Evolutionary conservation across 2,113 vertebrate genomes (phyloP).

Genomic region (Microcebus griseorufus): DNA sequence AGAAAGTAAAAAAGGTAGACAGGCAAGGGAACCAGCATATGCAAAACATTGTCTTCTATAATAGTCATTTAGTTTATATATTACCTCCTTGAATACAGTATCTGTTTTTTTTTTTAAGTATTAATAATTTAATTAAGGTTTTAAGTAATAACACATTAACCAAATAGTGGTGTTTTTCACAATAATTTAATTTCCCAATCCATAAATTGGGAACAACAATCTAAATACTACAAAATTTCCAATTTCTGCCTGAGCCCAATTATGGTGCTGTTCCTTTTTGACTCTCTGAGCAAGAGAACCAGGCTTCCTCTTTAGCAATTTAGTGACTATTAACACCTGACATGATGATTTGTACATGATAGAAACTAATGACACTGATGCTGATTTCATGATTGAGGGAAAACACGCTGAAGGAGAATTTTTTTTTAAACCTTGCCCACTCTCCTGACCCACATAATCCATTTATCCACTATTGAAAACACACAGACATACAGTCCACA

Average conservation of each 20-base stretch:
- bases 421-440: not conserved
- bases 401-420: not conserved
- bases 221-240: not conserved
- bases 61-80: no score
- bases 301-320: not conserved
- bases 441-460: not conserved
- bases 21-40: not conserved
- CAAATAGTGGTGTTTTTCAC: not conserved
- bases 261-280: not conserved
- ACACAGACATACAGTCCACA: not conserved
- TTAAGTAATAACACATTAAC: not conserved
- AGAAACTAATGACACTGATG: not conserved
- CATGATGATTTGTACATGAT: fast-evolving
- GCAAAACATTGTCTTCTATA: not conserved
- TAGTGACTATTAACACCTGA: not conserved
- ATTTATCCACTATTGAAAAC: not conserved
- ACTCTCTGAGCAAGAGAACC: not conserved
- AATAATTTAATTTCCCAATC: not conserved
- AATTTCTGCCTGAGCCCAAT: not conserved
- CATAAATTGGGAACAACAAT: no score
- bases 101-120: not conserved
- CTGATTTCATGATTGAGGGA: not conserved
- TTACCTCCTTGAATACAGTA: no score
- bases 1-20: not conserved
- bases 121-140: not conserved